Base-by-base conservation (phyloP, 1,140 invertebrate genomes). In the Pantala flavescens region DNA sequence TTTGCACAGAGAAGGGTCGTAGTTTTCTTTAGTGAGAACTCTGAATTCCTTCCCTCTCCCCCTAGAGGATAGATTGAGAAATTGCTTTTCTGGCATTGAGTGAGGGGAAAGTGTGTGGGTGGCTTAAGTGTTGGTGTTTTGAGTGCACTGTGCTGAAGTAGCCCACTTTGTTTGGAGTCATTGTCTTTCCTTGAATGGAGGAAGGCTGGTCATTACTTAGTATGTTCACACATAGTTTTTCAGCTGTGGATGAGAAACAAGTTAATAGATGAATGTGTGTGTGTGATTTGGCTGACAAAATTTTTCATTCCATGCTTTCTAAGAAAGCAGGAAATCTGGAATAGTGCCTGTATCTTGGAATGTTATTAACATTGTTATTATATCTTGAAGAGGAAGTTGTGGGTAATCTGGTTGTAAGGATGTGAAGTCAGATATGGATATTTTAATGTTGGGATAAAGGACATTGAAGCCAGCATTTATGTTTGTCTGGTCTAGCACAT, bases 381-480 rank as follows among this genome's bases (percentile, higher is more conserved):
- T 63, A 63, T 63, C n/a, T 63, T 63, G 49, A 63, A 63, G n/a
- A 63, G 28, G 49, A 63, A 63, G 49, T 63, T 63, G n/a, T 63
- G 16, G n/a, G 28, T 19, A 63, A 63, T 16, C 49, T 63, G 49
- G 49, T 63, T 63, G 14, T 63, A 63, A 63, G n/a, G 49, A 19
- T 63, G 14, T 19, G 14, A 16, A 14, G 49, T 63, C 49, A 63
- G n/a, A 36, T 36, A 63, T 16, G 49, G n/a, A 63, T 19, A 63
- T 63, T 63, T 63, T 63, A 19, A 19, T 63, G 16, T 19, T 63
- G 14, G 49, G n/a, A 63, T 19, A 5, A 63, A 7, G 49, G 49
- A 63, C 14, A 3, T 63, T 7, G 49, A 7, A 63, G 49, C 49
- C 49, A 63, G 49, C 49, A 21, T 63, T 63, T 63, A 63, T 63